phyloP scores from a whole-genome alignment of 2,797 vertebrate genomes.

The Chromis chromis region DNA sequence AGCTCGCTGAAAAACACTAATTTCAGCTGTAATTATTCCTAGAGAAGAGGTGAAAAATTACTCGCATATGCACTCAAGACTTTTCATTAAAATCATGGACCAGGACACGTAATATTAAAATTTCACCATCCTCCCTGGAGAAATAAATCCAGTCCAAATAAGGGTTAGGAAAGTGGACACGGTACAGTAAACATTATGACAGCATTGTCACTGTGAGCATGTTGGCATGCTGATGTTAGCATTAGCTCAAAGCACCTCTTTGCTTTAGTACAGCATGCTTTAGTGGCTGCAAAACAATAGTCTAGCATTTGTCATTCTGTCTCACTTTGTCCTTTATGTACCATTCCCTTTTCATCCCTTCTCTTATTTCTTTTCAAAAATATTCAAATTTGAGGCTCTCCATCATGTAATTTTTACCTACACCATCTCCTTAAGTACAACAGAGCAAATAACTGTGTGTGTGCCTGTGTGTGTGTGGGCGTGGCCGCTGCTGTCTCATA shows the following conservation, averaged over 20 bases:
- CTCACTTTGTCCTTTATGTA: not conserved
- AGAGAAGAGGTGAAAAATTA: conserved; percentile 1
- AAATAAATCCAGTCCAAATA: conserved; percentile 3
- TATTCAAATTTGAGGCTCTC: conserved; percentile 5
- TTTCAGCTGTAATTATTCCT: not conserved
- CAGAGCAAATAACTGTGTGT: conserved; percentile 6
- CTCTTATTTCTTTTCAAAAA: conserved; percentile 2
- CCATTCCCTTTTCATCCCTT: not conserved
- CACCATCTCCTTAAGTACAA: conserved; percentile 7
- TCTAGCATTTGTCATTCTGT: not conserved
- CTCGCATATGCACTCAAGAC: not conserved
- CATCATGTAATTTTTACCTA: conserved; percentile 3
- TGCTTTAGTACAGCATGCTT: conserved; percentile 3
- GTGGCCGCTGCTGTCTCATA: conserved; percentile 54
- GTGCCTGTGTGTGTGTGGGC: conserved; percentile 46
- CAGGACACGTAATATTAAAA: conserved; percentile 8
- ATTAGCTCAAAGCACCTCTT: not conserved
- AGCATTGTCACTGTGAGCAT: not conserved
- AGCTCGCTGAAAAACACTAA: not conserved
- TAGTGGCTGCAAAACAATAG: not conserved
- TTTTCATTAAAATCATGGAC: conserved; percentile 1
- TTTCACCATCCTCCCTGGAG: conserved; percentile 1
- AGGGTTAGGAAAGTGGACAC: not conserved
- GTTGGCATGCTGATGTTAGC: not conserved
- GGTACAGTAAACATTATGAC: conserved; percentile 6